Evolutionary conservation across 2,113 vertebrate genomes (phyloP).

Genomic region (Panthera tigris): DNA sequence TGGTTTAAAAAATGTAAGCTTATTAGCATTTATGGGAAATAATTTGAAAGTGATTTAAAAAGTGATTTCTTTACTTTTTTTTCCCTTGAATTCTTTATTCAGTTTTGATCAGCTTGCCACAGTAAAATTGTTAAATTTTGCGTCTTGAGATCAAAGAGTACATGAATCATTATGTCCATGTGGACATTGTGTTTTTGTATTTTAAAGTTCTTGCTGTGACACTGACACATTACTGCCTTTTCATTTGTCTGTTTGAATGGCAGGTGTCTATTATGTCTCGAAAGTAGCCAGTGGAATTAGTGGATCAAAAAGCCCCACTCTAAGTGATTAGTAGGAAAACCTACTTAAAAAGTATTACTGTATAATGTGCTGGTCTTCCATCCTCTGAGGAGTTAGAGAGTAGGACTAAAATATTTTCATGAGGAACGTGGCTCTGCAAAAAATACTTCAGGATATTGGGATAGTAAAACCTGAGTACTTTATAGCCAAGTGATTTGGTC

Average conservation of each 20-base stretch:
- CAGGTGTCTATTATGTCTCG: background rate
- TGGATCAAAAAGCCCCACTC: background rate
- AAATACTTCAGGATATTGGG: background rate
- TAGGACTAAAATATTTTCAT: background rate
- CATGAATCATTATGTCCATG: background rate
- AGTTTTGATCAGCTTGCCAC: background rate
- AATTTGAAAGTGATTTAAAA: background rate
- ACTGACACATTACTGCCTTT: background rate
- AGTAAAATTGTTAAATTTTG: slow-evolving; percentile 9
- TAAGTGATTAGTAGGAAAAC: background rate
- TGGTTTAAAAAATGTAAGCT: slow-evolving; percentile 1
- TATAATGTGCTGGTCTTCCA: background rate
- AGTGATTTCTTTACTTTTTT: background rate
- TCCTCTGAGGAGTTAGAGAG: background rate
- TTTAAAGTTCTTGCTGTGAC: slow-evolving; percentile 10
- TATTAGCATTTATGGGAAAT: background rate
- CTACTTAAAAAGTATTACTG: background rate
- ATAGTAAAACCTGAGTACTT: background rate
- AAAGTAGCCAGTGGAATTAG: background rate
- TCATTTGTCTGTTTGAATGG: background rate
- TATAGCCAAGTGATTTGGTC: background rate
- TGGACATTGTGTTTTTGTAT: background rate
- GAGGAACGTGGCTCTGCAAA: background rate
- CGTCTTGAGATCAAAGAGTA: background rate
- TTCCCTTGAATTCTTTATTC: background rate